Evolutionary conservation across 2,113 vertebrate genomes (phyloP), one percentile per base, ranked within the genome.

Genomic region (Prietella phreatophila): DNA sequence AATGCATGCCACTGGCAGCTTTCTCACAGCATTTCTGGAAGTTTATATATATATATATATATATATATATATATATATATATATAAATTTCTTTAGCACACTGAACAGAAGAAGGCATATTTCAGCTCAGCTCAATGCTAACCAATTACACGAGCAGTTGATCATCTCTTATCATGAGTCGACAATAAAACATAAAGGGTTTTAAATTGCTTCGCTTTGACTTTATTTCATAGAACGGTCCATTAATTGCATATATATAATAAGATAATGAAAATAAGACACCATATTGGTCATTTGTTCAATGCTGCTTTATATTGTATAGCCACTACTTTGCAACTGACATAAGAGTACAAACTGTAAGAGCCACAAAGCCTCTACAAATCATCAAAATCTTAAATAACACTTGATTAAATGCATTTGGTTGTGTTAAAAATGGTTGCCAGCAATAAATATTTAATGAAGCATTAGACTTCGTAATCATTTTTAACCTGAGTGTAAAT

Each of bases 401-500:
- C 39, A 47, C 8, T 20, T 47, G 17, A 60, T 63, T 13, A 85
- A 61, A 86, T 86, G n/a, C 27, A 63, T 60, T 79, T 50, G 60
- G 42, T n/a, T n/a, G 33, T n/a, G 33, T 25, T 69, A 56, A 36
- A 42, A n/a, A 15, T 60, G 61, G 47, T 88, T 80, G 58, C 10
- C 14, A 30, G 17, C n/a, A 50, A 65, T 80, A 47, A 81, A 88
- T 88, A 88, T 79, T 88, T 88, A 42, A 88, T 17, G 30, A 19
- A 11, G 25, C 78, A 30, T 80, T 86, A 33, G 58, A 47, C 58
- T 27, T 47, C 42, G 0, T 85, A 84, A 88, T 80, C 61, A 17
- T 61, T 65, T 83, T 83, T 33, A 53, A 56, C 53, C n/a, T 63
- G 87, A 81, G 65, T 39, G 39, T 87, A 89, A 90, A 83, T 50